These are phyloP conservation scores for Pandemis corylana DNA, from an alignment of 2,888 invertebrate genomes.

Conservation along the genomic window DNA sequence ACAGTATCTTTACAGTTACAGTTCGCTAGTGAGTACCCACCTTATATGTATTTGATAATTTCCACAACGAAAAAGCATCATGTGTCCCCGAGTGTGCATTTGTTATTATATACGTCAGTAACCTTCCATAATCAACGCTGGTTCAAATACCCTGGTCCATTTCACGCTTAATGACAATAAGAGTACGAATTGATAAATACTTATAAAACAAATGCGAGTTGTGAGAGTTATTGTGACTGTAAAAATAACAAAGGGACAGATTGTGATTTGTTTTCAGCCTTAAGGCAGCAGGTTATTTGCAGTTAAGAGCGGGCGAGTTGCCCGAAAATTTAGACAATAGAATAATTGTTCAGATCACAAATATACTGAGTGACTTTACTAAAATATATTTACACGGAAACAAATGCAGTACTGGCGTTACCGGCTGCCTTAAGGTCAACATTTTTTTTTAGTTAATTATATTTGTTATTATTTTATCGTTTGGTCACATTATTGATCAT, in stretches of 20 bases:
- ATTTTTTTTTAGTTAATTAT: neutral
- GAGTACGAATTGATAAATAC: constrained; percentile 12
- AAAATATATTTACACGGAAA: neutral
- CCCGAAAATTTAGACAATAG: neutral
- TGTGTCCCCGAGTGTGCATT: neutral
- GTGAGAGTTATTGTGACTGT: neutral
- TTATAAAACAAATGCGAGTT: neutral
- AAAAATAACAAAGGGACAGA: neutral
- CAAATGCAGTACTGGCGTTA: neutral
- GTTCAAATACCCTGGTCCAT: neutral
- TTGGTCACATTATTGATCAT: neutral
- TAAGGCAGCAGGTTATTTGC: neutral
- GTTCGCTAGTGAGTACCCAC: too few species aligned
- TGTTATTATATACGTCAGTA: neutral
- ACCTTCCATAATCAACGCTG: neutral
- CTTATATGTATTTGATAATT: neutral
- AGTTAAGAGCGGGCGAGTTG: neutral
- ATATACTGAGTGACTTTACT: too few species aligned
- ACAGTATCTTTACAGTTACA: too few species aligned
- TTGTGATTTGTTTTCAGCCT: neutral
- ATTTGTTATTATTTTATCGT: neutral
- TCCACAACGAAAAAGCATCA: neutral
- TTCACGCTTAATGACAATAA: constrained; percentile 21
- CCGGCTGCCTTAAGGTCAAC: neutral
- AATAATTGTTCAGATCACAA: neutral